Conservation (phyloP, 2,113 vertebrate species). For the Neogale vison region DNA sequence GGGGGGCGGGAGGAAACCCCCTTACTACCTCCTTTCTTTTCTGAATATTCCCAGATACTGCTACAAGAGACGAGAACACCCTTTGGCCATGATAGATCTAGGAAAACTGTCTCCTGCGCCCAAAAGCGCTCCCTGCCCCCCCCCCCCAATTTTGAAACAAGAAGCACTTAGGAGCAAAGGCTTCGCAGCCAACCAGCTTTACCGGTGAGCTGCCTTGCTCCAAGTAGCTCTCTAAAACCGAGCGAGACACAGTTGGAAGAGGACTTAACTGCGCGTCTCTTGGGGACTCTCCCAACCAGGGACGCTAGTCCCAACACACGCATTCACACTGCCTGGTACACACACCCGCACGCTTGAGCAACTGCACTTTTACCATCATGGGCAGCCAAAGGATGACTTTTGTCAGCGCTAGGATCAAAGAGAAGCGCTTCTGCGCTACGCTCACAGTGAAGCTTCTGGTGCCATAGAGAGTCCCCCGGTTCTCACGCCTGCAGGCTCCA, state of each 20-base stretch:
- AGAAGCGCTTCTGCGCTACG: conserved; percentile 96
- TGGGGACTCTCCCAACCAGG: not conserved
- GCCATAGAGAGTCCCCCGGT: not conserved
- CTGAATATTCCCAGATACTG: not conserved
- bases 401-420: conserved; percentile 92
- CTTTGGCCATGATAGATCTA: not conserved
- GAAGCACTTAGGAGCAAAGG: not conserved
- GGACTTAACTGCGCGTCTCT: not conserved
- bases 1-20: not conserved
- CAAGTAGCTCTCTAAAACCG: not conserved
- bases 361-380: conserved; percentile 92
- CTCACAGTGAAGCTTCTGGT: conserved; percentile 82
- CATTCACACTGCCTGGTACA: not conserved
- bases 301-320: not conserved
- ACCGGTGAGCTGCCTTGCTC: not conserved
- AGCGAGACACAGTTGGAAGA: not conserved
- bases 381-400: conserved; percentile 96
- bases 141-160: not conserved
- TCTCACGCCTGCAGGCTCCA: conserved; percentile 49
- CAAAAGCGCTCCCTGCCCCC: not conserved
- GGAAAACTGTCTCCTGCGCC: not conserved
- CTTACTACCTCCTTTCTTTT: not conserved
- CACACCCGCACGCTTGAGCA: not conserved
- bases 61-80: not conserved
- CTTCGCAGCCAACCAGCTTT: too few species aligned